Evolutionary conservation across 1,140 invertebrate species (phyloP), one percentile per base, ranked within the genome.

Genomic region (Pemphigus obesinymphae): DNA sequence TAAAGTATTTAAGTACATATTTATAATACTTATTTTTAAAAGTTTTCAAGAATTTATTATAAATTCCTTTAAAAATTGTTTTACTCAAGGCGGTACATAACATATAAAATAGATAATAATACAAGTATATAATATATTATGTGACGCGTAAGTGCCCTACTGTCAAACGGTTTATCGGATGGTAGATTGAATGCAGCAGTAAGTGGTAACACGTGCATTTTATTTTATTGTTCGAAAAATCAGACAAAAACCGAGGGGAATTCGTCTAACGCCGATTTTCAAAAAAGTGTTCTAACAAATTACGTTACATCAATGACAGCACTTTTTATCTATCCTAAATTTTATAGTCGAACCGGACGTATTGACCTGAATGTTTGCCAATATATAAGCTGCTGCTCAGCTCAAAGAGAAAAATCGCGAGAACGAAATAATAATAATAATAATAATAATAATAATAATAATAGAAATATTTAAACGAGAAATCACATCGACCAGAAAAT

Each of bases 201-300:
- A 29, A 15, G 29, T 6, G 15, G 58, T 61, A 61, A 61, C 58
- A 61, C 7, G 10, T 23, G 66, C 10, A 2, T 34, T 68, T 68
- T 68, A 29, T 45, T 72, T 43, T 43, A 72, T 72, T 45, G 11
- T 72, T 72, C 23, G 11, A 72, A 72, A 72, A n/a, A n/a, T 72
- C 68, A 45, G 23, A 45, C 40, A 23, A 72, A 72, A 72, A 13
- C 15, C 20, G 23, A 72, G 26, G 68, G 37, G 40, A 45, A 72
- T 45, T 45, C 20, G 23, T 72, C 15, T 23, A 7, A 66, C 11
- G 37, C 40, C 23, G 43, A 45, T 37, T 72, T n/a, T n/a, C 26
- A n/a, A 45, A 72, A 72, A 72, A 72, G 40, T 5, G 26, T 43
- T 43, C 68, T 31, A 45, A 72, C 40, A 45, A 72, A 72, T 45